Percentiles rank a stretch among this genome's conserved stretches.
Conservation (phyloP, 2,797 vertebrate genomes). For the Molossus molossus region DNA sequence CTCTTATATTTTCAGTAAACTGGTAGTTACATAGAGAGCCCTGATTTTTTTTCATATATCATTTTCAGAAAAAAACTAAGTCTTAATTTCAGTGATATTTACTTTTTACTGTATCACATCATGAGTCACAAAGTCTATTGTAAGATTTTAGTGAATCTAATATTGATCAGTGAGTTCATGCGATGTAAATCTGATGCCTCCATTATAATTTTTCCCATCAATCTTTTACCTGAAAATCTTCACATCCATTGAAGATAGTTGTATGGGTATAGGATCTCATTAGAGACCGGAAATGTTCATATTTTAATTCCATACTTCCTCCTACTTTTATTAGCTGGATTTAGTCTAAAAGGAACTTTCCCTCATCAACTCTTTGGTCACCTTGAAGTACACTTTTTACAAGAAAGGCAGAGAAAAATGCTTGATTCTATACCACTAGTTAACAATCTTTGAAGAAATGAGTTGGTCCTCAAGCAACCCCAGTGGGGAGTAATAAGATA, state of each 20-base stretch:
- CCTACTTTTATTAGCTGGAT: not conserved
- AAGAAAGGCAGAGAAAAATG: not conserved
- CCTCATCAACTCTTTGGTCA: not conserved
- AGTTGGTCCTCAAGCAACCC: not conserved
- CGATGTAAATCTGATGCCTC: not conserved
- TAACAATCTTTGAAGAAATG: not conserved
- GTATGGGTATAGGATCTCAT: not conserved
- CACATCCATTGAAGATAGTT: not conserved
- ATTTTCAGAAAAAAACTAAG: not conserved
- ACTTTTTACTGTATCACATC: not conserved
- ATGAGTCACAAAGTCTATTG: not conserved
- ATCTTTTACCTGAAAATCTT: slow-evolving; percentile 1
- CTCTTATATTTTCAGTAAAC: not conserved
- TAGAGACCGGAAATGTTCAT: not conserved
- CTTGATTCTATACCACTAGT: not conserved
- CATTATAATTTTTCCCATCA: not conserved
- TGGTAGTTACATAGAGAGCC: not conserved
- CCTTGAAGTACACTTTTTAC: not conserved
- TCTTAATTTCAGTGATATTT: not conserved
- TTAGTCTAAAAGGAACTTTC: not conserved
- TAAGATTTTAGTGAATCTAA: not conserved
- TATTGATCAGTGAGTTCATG: not conserved
- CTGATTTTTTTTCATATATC: slow-evolving; percentile 38
- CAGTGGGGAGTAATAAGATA: not conserved
- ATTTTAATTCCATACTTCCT: not conserved